Evolutionary conservation across 2,797 vertebrate genomes (phyloP), one percentile per base, ranked within the genome.

Genomic region (Heliangelus exortis): DNA sequence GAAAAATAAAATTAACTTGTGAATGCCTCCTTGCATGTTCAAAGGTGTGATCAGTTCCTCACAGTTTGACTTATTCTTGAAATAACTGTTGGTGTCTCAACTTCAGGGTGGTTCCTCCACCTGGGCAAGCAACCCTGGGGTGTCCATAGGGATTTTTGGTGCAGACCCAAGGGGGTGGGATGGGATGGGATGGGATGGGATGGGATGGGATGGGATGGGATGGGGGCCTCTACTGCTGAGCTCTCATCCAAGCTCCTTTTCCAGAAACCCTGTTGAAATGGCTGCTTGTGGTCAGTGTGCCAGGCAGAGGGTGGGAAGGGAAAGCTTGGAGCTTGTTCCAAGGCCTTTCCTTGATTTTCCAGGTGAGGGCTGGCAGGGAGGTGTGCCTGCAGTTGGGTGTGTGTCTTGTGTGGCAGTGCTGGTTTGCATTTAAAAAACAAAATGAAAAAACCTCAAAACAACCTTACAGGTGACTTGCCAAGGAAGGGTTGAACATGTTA

Each of bases 281-380:
- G 51, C 65, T 53, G 34, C 23, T 28, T 20, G 58, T 9, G 67
- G 31, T 13, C 0, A 1, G 11, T 0, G 5, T 61, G 47, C 21
- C 28, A 74, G 62, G 7, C 11, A 15, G 47, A 41, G 31, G 15
- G 4, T 21, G 66, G 48, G 73, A 50, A 71, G 41, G 45, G 43
- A 83, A 58, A 71, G 12, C 19, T 45, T 51, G 39, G 29, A 43
- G 61, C 59, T 84, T 21, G 2, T 71, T 81, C 39, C n/a, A n/a
- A 22, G 59, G 25, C 15, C 5, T 81, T 10, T 50, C 67, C 25
- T 58, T 58, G 28, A 10, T 62, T 81, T 84, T 50, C 8, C 33
- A 3, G 3, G 19, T 16, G 47, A 16, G 55, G 48, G 54, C 65
- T 76, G 55, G n/a, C 2, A 3, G 48, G 71, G 18, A 48, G 43